Evolutionary conservation across 2,888 invertebrate genomes (phyloP), one percentile per base, ranked within the genome.

Genomic region (Malacosoma neustria): DNA sequence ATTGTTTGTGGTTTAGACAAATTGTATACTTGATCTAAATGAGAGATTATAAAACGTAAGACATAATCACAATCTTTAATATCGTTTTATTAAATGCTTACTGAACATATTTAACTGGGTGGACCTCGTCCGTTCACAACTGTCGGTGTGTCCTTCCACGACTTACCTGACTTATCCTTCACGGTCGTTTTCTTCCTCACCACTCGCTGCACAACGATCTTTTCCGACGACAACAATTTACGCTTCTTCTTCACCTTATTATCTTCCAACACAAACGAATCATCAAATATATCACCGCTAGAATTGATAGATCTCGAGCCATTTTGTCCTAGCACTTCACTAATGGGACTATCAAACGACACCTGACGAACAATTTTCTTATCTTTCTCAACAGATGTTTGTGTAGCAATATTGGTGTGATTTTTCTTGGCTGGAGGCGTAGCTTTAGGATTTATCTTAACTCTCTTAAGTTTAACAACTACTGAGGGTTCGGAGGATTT

Each of bases 221-320:
- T 71, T 37, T 80, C 66, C 22, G 73, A 59, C 0, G 80, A 61
- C 1, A 77, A 39, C 37, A 87, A 49, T 38, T 65, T 73, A 32
- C 67, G 72, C 42, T 57, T 79, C 1, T 73, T 67, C 38, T 69
- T 81, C 0, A 69, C 57, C 43, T 74, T 81, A 29, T 70, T 75
- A 22, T 70, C 71, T 34, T 75, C 69, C 3, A 74, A 60, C 2
- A 54, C 63, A 29, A 74, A 74, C 0, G 87, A 81, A 43, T 87
- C 85, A 0, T 85, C 86, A 30, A 87, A 85, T 3, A 86, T 73
- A 37, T 87, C 87, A 0, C 61, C 68, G 35, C 86, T 85, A 0
- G 77, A 69, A 40, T 82, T 68, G 0, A 59, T 56, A 0, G 62
- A 65, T 11, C 49, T 48, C 34, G 39, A 50, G 50, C 6, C 56